A percentile compares a stretch with the other conserved stretches of the same genome.
phyloP scores from a whole-genome alignment of 1,140 invertebrate species.

The Drosophila saltans region DNA sequence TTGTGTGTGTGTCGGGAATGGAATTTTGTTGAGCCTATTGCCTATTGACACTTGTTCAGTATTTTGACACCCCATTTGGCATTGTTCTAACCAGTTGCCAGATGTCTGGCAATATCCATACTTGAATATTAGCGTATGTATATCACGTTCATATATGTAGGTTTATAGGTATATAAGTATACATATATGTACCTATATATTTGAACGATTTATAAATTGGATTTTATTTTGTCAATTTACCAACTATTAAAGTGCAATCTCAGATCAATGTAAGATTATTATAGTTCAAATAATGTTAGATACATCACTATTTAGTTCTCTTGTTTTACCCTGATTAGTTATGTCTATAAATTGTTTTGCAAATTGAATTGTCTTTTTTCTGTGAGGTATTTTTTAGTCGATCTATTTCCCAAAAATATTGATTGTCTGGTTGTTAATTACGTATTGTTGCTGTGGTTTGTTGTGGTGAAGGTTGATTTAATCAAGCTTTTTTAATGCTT shows the following conservation, averaged over 20 bases:
- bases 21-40: slow-evolving; percentile 43
- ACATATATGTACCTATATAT: too few relatives aligned
- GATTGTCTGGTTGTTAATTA: background rate
- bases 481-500: slow-evolving; percentile 15
- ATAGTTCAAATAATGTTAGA: too few relatives aligned
- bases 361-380: background rate
- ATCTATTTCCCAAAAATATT: background rate
- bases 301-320: too few relatives aligned
- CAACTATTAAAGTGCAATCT: too few relatives aligned
- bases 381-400: background rate
- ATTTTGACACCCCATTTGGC: slow-evolving; percentile 63
- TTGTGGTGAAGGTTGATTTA: slow-evolving; percentile 16
- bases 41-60: slow-evolving; percentile 77
- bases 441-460: background rate
- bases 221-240: too few relatives aligned
- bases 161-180: background rate
- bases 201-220: too few relatives aligned
- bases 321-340: too few relatives aligned
- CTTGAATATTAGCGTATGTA: too few relatives aligned
- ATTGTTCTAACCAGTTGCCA: slow-evolving; percentile 22
- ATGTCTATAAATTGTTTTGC: background rate
- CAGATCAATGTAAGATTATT: too few relatives aligned
- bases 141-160: slow-evolving; percentile 1
- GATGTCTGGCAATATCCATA: background rate
- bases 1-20: slow-evolving; percentile 10